Base-by-base conservation (phyloP, 2,888 invertebrate species). In the Nomada hirtipes region DNA sequence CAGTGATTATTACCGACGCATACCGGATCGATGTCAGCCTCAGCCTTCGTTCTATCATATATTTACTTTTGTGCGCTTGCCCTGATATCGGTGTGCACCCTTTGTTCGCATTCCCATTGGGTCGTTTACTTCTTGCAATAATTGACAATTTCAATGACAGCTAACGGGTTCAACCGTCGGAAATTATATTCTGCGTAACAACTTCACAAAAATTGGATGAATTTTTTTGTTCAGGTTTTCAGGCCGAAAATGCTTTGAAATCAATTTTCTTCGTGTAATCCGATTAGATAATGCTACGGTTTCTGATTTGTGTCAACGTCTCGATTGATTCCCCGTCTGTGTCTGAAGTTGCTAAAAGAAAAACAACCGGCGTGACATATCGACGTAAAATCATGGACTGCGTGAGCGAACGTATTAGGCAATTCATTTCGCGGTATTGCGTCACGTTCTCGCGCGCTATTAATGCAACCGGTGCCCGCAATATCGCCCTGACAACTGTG, bases 1-100 rank as follows among this genome's bases (percentile, higher is more conserved):
- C 91, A 90, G 88, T 89, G 91, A 88, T 86, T 85, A 82, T 86
- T 84, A 76, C 89, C 82, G 88, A 88, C 88, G 82, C 83, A 76
- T 75, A 78, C 61, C 70, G 78, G 83, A 85, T 86, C 83, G 80
- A 85, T 85, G 77, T 71, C 72, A 67, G 72, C 15, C 69, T 36
- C 36, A 7, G 4, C 68, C 68, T 73, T 63, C 57, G 57, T 70
- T 61, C n/a, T 76, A 75, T 79, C 76, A 50, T 76, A 69, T 82
- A 79, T 82, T 84, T 84, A 80, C 79, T 82, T 79, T 71, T 69
- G 64, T 82, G 74, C 74, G 77, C 74, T 83, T 82, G 76, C 63
- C 76, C 82, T 64, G 71, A 63, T 80, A 80, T 65, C 57, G n/a
- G 15, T 61, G 50, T 57, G 42, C 47, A 59, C 42, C 26, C 64